Conservation (phyloP, 2,888 invertebrate genomes). For the Microctonus hyperodae region DNA sequence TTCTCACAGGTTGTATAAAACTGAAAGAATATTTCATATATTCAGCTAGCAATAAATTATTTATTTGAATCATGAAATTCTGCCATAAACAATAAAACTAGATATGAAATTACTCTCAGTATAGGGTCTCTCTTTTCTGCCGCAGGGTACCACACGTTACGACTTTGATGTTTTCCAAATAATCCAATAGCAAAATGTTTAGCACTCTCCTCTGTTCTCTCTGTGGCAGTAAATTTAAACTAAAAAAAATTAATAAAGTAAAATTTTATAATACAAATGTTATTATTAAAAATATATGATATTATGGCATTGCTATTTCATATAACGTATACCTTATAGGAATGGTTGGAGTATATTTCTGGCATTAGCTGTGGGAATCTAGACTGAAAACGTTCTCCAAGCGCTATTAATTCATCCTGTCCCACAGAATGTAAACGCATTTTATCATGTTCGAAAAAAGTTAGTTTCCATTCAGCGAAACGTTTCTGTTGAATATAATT, state of each 20-base stretch:
- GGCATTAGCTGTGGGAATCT: constrained; percentile 74
- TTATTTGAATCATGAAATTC: constrained; percentile 1
- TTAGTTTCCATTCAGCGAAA: constrained; percentile 70
- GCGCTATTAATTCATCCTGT: constrained; percentile 74
- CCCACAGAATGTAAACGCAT: constrained; percentile 75
- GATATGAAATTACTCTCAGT: constrained; percentile 72
- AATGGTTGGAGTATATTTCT: constrained; percentile 68
- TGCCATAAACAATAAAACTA: too few relatives aligned
- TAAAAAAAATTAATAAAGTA: constrained; percentile 59
- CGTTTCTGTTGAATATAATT: constrained; percentile 61
- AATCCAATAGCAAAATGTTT: constrained; percentile 77
- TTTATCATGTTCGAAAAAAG: constrained; percentile 65
- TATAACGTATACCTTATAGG: constrained; percentile 66
- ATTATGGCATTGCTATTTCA: too few relatives aligned
- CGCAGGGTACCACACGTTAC: constrained; percentile 71
- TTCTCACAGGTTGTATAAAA: constrained; percentile 80
- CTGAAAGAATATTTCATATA: constrained; percentile 66
- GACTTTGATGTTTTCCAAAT: constrained; percentile 72
- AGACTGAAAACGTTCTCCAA: constrained; percentile 77
- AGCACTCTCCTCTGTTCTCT: constrained; percentile 79
- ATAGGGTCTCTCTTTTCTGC: constrained; percentile 72
- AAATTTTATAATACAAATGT: constrained; percentile 1
- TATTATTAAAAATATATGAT: too few relatives aligned
- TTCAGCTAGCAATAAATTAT: too few relatives aligned
- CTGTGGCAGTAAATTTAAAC: constrained; percentile 81